phyloP scores from a whole-genome alignment of 2,113 vertebrate genomes.

The Carassius auratus region DNA sequence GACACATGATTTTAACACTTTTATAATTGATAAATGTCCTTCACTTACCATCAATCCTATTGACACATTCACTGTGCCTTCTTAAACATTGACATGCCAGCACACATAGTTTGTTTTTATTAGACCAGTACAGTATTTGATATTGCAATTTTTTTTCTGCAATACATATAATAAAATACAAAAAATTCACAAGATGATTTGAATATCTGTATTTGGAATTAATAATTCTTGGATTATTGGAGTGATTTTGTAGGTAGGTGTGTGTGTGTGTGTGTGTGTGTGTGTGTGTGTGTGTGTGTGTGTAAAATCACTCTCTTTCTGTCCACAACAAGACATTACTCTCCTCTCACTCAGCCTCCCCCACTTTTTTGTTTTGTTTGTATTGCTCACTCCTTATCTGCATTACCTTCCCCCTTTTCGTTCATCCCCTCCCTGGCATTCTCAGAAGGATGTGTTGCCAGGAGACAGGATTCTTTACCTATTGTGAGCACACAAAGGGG shows the following conservation, averaged over 20 bases:
- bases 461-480: slow-evolving; percentile 78
- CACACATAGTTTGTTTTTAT: not conserved
- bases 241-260: no score
- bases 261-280: no score
- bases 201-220: no score
- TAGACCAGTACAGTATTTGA: not conserved
- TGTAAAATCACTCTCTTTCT: not conserved
- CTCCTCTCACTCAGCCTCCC: not conserved
- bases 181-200: no score
- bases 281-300: no score
- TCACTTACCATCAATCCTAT: not conserved
- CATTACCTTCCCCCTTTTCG: slow-evolving; percentile 30
- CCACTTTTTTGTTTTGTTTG: slow-evolving; percentile 26
- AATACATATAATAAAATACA: no score
- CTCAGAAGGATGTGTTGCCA: slow-evolving; percentile 77
- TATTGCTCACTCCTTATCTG: slow-evolving; percentile 23
- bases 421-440: slow-evolving; percentile 53
- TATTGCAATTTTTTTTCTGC: no score
- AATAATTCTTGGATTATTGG: not conserved
- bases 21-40: slow-evolving; percentile 7
- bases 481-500: slow-evolving; percentile 60
- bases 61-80: not conserved
- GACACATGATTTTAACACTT: not conserved
- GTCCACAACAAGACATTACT: slow-evolving; percentile 39
- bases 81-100: not conserved